Percentiles rank a stretch among this genome's conserved stretches.
Conservation (phyloP, 2,113 vertebrate species). For the Trachemys scripta region DNA sequence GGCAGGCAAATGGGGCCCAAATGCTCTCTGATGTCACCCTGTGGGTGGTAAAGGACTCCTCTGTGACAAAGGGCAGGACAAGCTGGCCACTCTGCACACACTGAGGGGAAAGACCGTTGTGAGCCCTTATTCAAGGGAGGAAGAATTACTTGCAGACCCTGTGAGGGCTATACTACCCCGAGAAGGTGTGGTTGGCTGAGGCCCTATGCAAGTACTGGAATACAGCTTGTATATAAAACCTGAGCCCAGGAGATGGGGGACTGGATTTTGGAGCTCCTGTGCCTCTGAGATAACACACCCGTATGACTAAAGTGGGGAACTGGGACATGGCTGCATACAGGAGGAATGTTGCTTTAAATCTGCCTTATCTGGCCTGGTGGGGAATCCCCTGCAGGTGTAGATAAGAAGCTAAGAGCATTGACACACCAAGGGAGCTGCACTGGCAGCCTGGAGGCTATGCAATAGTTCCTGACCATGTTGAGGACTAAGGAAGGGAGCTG, state of each 20-base stretch:
- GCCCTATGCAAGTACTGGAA: neutral
- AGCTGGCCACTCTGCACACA: too few relatives aligned
- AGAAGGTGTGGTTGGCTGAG: neutral
- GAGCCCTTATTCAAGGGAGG: neutral
- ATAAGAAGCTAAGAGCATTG: neutral
- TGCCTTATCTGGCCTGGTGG: neutral
- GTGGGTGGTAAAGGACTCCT: too few relatives aligned
- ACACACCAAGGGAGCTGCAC: neutral
- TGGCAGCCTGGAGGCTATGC: neutral
- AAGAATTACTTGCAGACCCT: neutral
- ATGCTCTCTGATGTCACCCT: too few relatives aligned
- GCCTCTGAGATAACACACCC: rapidly evolving
- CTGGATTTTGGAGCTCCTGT: neutral
- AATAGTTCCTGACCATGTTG: neutral
- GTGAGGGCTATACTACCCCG: neutral
- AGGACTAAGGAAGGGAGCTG: neutral
- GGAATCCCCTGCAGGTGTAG: neutral
- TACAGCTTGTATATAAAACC: neutral
- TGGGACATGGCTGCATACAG: rapidly evolving
- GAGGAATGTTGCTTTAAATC: neutral
- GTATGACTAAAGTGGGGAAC: neutral
- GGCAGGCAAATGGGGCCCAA: too few relatives aligned
- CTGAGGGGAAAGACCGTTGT: neutral
- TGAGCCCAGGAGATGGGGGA: neutral
- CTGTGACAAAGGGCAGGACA: too few relatives aligned